These are phyloP conservation scores for Thrips palmi DNA, from an alignment of 1,140 invertebrate species.

Conservation along the genomic window DNA sequence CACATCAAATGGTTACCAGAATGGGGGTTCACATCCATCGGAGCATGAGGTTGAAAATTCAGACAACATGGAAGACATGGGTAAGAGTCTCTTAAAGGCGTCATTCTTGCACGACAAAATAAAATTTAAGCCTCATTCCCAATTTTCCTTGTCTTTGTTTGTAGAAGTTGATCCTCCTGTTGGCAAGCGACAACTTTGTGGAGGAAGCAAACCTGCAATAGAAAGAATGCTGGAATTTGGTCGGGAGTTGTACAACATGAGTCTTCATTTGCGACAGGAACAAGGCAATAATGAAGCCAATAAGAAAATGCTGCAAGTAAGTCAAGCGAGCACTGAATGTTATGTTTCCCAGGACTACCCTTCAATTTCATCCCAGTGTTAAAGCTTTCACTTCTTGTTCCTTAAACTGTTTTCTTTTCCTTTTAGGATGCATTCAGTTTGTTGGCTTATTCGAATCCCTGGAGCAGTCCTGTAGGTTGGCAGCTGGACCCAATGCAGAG, in stretches of 20 bases:
- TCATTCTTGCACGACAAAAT: background rate
- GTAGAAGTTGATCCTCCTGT: slow-evolving; percentile 15
- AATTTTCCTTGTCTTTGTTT: slow-evolving; percentile 7
- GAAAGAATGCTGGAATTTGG: slow-evolving; percentile 87
- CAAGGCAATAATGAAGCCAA: slow-evolving; percentile 70
- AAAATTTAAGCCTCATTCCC: background rate
- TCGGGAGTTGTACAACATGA: slow-evolving; percentile 79
- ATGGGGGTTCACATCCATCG: slow-evolving; percentile 32
- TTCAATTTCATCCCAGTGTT: background rate
- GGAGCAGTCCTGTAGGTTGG: slow-evolving; percentile 89
- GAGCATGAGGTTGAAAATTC: slow-evolving; percentile 22
- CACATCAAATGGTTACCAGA: slow-evolving; percentile 39
- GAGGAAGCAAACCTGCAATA: slow-evolving; percentile 63
- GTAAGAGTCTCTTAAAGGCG: slow-evolving; percentile 11
- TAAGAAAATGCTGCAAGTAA: slow-evolving; percentile 82
- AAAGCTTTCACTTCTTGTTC: background rate
- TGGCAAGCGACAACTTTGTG: slow-evolving; percentile 41
- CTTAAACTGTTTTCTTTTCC: slow-evolving; percentile 10
- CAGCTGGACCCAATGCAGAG: slow-evolving; percentile 81
- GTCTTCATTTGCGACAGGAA: slow-evolving; percentile 60
- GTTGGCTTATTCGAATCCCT: slow-evolving; percentile 93
- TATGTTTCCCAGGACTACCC: background rate
- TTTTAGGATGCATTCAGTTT: slow-evolving; percentile 90
- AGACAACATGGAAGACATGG: slow-evolving; percentile 14
- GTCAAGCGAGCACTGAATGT: slow-evolving; percentile 6